Conservation (phyloP, 2,113 vertebrate genomes). For the Hirundichthys speculiger region DNA sequence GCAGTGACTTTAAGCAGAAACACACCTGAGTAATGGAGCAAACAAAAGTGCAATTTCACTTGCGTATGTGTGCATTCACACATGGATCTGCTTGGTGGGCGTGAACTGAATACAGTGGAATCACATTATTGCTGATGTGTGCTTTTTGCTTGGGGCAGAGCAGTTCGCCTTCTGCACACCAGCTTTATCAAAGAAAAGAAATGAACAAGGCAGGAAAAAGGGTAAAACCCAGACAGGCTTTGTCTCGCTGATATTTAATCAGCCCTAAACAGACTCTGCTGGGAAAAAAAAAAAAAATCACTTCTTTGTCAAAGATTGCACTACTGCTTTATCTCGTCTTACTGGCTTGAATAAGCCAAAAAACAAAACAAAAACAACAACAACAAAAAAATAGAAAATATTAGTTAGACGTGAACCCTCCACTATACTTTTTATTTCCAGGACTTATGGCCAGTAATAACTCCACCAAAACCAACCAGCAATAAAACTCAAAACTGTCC, state of each 20-base stretch:
- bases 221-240: conserved; percentile 62
- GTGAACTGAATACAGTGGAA: conserved; percentile 64
- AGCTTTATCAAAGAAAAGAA: conserved; percentile 63
- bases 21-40: conserved; percentile 48
- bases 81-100: conserved; percentile 46
- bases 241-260: conserved; percentile 83
- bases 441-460: conserved; percentile 40
- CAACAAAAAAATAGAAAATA: conserved; percentile 45
- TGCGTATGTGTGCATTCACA: conserved; percentile 26
- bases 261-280: conserved; percentile 73
- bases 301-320: conserved; percentile 76
- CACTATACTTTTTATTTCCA: conserved; percentile 42
- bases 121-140: conserved; percentile 75
- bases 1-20: conserved; percentile 30
- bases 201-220: conserved; percentile 51
- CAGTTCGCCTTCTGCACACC: conserved; percentile 44
- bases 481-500: conserved; percentile 21
- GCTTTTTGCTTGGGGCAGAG: conserved; percentile 58
- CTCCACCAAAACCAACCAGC: conserved; percentile 23
- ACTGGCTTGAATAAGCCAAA: conserved; percentile 40
- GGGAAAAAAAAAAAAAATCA: conserved; percentile 80
- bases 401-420: conserved; percentile 20
- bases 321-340: conserved; percentile 54
- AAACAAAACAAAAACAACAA: too few species aligned
- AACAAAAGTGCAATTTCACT: conserved; percentile 11